phyloP scores from a whole-genome alignment of 1,140 invertebrate species.

The Caerostris extrusa region DNA sequence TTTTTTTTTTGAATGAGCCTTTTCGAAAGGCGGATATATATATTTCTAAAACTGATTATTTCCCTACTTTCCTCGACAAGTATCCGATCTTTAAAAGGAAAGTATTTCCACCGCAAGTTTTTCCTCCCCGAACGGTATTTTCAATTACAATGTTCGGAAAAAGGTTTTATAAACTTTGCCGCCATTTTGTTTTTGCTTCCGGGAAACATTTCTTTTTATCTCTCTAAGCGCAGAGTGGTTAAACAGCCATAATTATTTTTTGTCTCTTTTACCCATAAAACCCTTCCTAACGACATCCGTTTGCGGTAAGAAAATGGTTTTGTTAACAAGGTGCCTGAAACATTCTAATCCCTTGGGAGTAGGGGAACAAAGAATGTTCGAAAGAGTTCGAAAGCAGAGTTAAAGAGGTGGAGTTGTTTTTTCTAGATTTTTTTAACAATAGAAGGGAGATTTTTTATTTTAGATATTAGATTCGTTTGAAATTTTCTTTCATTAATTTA shows the following conservation, averaged over 20 bases:
- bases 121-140: not conserved
- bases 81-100: not conserved
- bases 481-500: no score
- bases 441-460: no score
- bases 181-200: not conserved
- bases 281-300: not conserved
- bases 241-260: not conserved
- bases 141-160: not conserved
- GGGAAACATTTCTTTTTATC: no score
- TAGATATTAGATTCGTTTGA: no score
- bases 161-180: not conserved
- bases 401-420: not conserved
- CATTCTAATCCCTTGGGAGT: not conserved
- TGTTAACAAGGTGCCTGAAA: not conserved
- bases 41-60: not conserved
- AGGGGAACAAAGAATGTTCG: not conserved
- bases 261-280: not conserved
- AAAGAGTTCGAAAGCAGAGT: not conserved
- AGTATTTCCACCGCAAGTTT: not conserved
- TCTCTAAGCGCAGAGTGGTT: no score
- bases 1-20: no score
- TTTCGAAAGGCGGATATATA: no score
- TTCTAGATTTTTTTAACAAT: no score
- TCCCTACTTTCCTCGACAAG: not conserved
- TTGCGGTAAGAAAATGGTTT: not conserved